Conservation (phyloP, 2,888 invertebrate species). For the Orthonychiurus folsomi region DNA sequence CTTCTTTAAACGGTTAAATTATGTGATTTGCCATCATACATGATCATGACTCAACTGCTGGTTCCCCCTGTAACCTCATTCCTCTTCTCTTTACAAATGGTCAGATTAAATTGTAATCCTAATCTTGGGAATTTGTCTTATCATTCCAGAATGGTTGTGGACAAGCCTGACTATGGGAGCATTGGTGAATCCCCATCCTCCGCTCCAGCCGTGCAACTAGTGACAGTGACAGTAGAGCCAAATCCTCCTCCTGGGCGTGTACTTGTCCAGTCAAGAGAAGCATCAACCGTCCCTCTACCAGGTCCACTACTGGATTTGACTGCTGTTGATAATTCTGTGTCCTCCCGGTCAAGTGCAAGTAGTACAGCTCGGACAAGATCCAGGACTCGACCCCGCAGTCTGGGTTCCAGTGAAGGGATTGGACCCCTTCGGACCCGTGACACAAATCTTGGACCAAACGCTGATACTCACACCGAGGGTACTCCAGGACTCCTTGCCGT, state of each 20-base stretch:
- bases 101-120: too few relatives aligned
- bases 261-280: neutral
- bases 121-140: too few relatives aligned
- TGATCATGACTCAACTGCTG: too few relatives aligned
- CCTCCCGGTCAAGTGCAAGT: neutral
- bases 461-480: too few relatives aligned
- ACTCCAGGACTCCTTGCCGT: too few relatives aligned
- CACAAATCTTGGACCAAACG: neutral
- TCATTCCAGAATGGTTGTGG: conserved; percentile 38
- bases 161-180: conserved; percentile 40
- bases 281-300: too few relatives aligned
- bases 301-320: neutral
- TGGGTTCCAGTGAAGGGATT: neutral
- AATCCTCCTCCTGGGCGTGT: neutral
- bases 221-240: neutral
- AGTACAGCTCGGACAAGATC: neutral
- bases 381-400: neutral
- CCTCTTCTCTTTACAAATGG: too few relatives aligned
- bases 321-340: neutral
- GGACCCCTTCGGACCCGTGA: neutral
- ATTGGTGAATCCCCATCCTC: conserved; percentile 30
- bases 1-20: too few relatives aligned
- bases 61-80: too few relatives aligned
- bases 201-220: neutral
- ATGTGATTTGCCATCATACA: too few relatives aligned